Evolutionary conservation across 2,888 invertebrate genomes (phyloP).

Genomic region (Thyatira batis): DNA sequence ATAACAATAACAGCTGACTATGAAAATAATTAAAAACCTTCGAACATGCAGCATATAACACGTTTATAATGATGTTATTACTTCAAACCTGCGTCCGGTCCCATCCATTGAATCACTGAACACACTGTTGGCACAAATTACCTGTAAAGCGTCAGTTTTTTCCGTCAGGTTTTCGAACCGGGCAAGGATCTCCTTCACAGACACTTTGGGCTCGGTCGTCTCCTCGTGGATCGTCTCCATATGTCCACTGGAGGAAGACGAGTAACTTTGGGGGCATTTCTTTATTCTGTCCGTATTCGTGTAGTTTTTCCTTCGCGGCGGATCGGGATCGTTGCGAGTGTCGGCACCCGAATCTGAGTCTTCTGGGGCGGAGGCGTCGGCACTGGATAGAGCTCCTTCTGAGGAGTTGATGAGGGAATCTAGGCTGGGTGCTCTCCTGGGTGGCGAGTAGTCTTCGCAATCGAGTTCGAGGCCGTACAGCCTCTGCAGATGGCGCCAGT

Average conservation of each 20-base stretch:
- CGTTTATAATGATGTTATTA: not conserved
- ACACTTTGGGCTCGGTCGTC: constrained; percentile 89
- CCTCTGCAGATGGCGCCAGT: constrained; percentile 78
- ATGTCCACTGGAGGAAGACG: constrained; percentile 83
- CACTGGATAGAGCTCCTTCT: constrained; percentile 83
- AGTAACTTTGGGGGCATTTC: constrained; percentile 76
- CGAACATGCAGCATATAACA: not conserved
- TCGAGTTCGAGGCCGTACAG: constrained; percentile 76
- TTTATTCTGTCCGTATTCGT: constrained; percentile 44
- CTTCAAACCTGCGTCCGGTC: constrained; percentile 5
- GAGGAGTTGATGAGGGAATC: constrained; percentile 88
- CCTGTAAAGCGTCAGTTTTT: constrained; percentile 62
- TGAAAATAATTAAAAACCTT: not conserved
- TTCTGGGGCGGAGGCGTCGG: constrained; percentile 83
- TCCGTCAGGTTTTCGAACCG: constrained; percentile 88
- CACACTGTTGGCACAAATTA: constrained; percentile 26
- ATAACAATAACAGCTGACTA: constrained; percentile 1
- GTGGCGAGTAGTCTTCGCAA: constrained; percentile 56
- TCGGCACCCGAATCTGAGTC: constrained; percentile 87
- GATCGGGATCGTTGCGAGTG: constrained; percentile 75
- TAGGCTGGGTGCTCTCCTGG: constrained; percentile 81
- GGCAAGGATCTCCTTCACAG: constrained; percentile 91
- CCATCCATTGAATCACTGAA: constrained; percentile 8
- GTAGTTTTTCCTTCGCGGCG: constrained; percentile 48
- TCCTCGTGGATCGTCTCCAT: constrained; percentile 94